These are phyloP conservation scores for Epirrhoe tristata DNA, from an alignment of 2,888 invertebrate genomes.

Conservation along the genomic window DNA sequence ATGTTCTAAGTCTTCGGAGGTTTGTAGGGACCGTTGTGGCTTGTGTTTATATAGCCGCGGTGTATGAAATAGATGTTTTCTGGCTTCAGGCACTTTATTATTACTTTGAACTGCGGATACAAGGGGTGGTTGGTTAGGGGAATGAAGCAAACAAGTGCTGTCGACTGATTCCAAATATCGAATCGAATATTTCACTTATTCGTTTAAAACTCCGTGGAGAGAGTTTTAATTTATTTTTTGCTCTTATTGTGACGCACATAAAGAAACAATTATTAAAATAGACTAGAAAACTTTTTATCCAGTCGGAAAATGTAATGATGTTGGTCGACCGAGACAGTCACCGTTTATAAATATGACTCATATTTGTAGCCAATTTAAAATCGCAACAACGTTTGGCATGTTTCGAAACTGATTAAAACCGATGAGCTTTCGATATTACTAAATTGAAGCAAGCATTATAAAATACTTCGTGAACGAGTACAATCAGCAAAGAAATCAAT, in stretches of 20 bases:
- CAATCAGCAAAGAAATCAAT: slow-evolving; percentile 4
- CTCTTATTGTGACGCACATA: background rate
- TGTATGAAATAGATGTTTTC: slow-evolving; percentile 83
- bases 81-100: slow-evolving; percentile 85
- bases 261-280: slow-evolving; percentile 4
- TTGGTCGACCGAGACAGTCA: slow-evolving; percentile 5
- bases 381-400: slow-evolving; percentile 52
- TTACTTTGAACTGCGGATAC: slow-evolving; percentile 76
- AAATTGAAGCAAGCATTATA: slow-evolving; percentile 63
- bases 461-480: slow-evolving; percentile 68
- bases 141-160: slow-evolving; percentile 77
- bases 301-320: slow-evolving; percentile 18
- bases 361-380: slow-evolving; percentile 33
- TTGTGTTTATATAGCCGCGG: slow-evolving; percentile 74
- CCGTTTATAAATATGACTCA: slow-evolving; percentile 39
- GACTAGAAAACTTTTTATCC: slow-evolving; percentile 6
- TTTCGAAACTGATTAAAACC: slow-evolving; percentile 62
- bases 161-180: slow-evolving; percentile 73
- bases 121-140: slow-evolving; percentile 70
- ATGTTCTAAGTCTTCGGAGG: slow-evolving; percentile 77
- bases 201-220: slow-evolving; percentile 53
- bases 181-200: slow-evolving; percentile 69
- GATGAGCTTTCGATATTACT: slow-evolving; percentile 54
- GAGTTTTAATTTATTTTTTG: slow-evolving; percentile 6
- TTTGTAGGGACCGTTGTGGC: slow-evolving; percentile 71